Base-by-base conservation (phyloP, 2,113 vertebrate species). In the Rousettus leschenaultii region DNA sequence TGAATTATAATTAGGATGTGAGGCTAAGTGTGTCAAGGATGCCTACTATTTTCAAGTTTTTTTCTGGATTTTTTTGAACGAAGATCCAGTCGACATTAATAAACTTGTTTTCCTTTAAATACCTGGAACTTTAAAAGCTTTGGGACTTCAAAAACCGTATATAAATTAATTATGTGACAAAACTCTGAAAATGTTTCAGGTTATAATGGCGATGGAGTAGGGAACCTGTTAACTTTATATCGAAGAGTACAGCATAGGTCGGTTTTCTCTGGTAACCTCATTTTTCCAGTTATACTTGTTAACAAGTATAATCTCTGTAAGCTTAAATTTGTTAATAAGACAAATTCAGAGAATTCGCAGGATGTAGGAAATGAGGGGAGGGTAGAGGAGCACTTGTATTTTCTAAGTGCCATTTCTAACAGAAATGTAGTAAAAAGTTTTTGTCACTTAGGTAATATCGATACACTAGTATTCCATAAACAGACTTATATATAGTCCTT, bases 41-140 rank as follows among this genome's bases (percentile, higher is more conserved):
- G 28, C 24, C 45, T 59, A 6, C 5, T 82, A 53, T 87, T 91
- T 68, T 83, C 21, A 40, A 0, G 30, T 75, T 38, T 95, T 79
- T 79, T 86, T 53, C 57, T 91, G 68, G 38, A 16, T 30, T 85
- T 75, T 43, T 91, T 51, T 66, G 55, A 43, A 63, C 33, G 84
- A 53, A 82, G 65, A 89, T 94, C n/a, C 91, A 40, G 43, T 45
- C 87, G 38, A n/a, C 5, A 83, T 63, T 48, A 88, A 77, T 92
- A 73, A 75, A 89, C 87, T 90, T 90, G 51, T 89, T 87, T 92
- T 92, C 73, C 65, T 90, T 70, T 88, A 90, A 86, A 59, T 87
- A 45, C 16, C 93, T 86, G 57, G 18, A 89, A 85, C 15, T 51
- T 51, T 51, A 51, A 51, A 51, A 51, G 51, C 51, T 15, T 51